Base-by-base conservation (phyloP, 1,140 invertebrate genomes). In the Lordiphosa stackelbergi region DNA sequence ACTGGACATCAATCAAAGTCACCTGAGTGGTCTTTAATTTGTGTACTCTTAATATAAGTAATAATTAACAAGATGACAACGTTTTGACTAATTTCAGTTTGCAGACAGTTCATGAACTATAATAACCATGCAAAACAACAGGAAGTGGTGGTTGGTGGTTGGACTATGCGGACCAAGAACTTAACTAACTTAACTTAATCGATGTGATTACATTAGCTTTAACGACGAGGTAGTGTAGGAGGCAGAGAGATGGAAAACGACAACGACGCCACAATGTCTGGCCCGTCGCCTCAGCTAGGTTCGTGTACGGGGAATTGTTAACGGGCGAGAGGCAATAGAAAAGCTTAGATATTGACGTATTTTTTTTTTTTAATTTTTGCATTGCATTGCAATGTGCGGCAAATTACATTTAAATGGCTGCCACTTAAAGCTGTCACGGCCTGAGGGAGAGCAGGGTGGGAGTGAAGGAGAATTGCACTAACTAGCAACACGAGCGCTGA, bases 331-430 rank as follows among this genome's bases (percentile, higher is more conserved):
- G 28, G 28, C 28, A 31, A 31, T 31, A 31, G 28, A 31, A 31
- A 31, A 31, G 28, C 28, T 31, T 35, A 57, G 52, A 48, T 60
- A 38, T 40, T 52, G 51, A 46, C 62, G 58, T 66, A 34, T 47
- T 55, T 65, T 65, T 46, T 65, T 46, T 40, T 28, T 28, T 37
- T 24, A 8, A 22, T 48, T 41, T 64, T 41, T 13, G 19, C 61
- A 54, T 31, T 48, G 8, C 43, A 48, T 55, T 59, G 35, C 57
- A 72, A 68, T 62, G 68, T 42, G 42, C 42, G 40, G 58, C 55
- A 78, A 81, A 78, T 78, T 81, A 53, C 71, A 68, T 75, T 81
- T 68, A 71, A 79, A 81, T 81, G 75, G 52, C 58, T 45, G 71
- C 52, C 75, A 79, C 57, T 81, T 81, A 60, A 81, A 69, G 40